Conservation (phyloP, 2,797 vertebrate genomes). For the Gallinago stenura region DNA sequence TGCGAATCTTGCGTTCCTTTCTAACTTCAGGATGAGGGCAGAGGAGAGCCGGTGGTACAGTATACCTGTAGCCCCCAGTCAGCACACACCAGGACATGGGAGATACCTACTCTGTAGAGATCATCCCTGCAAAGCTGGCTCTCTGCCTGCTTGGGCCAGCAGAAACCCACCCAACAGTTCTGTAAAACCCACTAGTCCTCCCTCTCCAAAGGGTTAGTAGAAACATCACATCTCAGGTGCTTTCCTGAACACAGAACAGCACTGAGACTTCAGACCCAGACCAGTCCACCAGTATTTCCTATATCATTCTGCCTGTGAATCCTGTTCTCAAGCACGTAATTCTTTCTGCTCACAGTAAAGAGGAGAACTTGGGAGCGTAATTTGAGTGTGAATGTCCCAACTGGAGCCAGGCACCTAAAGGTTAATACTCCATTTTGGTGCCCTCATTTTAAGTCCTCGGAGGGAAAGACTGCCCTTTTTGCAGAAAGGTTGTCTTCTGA, state of each 20-base stretch:
- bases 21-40: background rate
- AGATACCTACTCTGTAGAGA: background rate
- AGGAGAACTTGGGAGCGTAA: background rate
- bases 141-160: background rate
- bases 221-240: background rate
- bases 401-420: background rate
- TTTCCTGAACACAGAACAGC: background rate
- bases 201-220: background rate
- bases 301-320: background rate
- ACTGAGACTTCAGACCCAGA: background rate
- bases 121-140: background rate
- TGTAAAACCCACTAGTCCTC: background rate
- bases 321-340: background rate
- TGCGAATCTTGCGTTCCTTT: background rate
- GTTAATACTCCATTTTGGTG: background rate
- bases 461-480: background rate
- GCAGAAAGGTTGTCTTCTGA: background rate
- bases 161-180: background rate
- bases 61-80: background rate
- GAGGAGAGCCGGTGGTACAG: background rate
- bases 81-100: background rate
- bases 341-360: background rate
- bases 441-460: background rate
- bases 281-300: background rate
- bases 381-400: background rate